Evolutionary conservation across 2,797 vertebrate species (phyloP), one percentile per base, ranked within the genome.

Genomic region (Pyrocephalus nanus): DNA sequence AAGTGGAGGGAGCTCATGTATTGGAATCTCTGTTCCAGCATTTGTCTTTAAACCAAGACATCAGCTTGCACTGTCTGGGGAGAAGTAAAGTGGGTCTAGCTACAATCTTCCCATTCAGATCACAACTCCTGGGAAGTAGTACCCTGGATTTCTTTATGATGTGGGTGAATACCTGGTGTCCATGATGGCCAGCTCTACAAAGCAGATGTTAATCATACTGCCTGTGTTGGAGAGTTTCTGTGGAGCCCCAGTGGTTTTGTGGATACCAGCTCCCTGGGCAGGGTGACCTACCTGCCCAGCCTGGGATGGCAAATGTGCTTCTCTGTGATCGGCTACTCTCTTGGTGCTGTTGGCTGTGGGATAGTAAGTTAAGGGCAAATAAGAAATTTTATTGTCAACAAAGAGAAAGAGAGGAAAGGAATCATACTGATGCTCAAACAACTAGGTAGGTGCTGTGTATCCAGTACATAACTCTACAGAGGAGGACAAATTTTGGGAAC

Each of bases 181-280:
- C 5, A 2, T 32, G 54, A 43, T 0, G 2, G 9, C 10, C 34
- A 38, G 7, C 8, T 65, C 26, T 45, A 12, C n/a, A 57, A 55
- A 57, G 26, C 7, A 38, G 18, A 12, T 2, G 5, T 7, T 50
- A 34, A 11, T 42, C 8, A 47, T 23, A 17, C 27, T 69, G 8
- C 8, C 11, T 32, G 2, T 25, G 2, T 19, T 53, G 11, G 15
- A 11, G 42, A 62, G 50, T 36, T 78, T 73, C 6, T 66, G 19
- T 47, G 32, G 12, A 50, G 1, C 4, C 2, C 8, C 3, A 18
- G 0, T 3, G 2, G 8, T 65, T 90, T 82, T 69, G 29, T n/a
- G 21, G 61, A 50, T 55, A 61, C 1, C 6, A 42, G 5, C 6
- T 61, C 45, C 27, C 40, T 38, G 17, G 17, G 7, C 23, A 57